phyloP scores from a whole-genome alignment of 2,797 vertebrate species.

The Carduelis carduelis region DNA sequence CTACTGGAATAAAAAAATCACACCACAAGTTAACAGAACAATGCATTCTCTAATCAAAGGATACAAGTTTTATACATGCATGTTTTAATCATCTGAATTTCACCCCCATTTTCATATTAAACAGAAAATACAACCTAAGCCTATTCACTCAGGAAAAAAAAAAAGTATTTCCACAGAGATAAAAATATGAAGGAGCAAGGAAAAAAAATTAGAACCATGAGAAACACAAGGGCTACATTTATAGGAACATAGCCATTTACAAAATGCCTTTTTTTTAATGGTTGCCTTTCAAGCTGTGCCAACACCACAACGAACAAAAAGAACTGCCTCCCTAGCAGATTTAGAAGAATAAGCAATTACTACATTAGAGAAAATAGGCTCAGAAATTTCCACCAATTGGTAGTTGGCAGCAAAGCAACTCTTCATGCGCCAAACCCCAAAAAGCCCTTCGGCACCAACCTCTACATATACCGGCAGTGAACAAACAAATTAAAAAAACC shows the following conservation, averaged over 20 bases:
- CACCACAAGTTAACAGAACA: background rate
- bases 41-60: background rate
- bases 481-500: background rate
- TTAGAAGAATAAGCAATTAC: conserved; percentile 60
- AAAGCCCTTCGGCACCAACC: background rate
- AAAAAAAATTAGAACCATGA: background rate
- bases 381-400: conserved; percentile 46
- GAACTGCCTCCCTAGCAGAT: conserved; percentile 42
- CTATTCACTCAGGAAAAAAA: background rate
- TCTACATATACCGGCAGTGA: background rate
- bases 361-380: conserved; percentile 50
- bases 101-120: background rate
- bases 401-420: conserved; percentile 33
- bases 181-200: background rate
- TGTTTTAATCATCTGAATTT: background rate
- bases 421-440: conserved; percentile 11
- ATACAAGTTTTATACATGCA: background rate
- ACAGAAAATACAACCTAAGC: background rate
- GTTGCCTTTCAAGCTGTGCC: conserved; percentile 56
- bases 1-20: background rate
- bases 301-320: conserved; percentile 30
- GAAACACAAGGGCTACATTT: conserved; percentile 12
- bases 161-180: background rate
- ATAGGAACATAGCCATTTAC: background rate
- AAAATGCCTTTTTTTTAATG: background rate